A percentile compares a stretch with the other conserved stretches of the same genome.
phyloP scores from a whole-genome alignment of 2,113 vertebrate species.

The Lathamus discolor region DNA sequence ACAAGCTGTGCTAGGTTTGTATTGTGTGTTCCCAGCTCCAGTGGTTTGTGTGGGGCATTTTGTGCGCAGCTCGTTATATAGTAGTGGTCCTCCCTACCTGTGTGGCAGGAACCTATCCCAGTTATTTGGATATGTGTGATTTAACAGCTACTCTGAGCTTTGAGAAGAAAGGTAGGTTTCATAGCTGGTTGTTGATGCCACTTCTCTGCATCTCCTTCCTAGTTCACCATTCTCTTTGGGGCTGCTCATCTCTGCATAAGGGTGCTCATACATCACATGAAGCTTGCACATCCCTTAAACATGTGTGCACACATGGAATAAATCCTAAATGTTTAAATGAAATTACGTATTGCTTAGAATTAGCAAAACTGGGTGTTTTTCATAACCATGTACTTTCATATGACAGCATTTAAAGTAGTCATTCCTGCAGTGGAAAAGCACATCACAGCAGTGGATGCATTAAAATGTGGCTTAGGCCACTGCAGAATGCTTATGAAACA shows the following conservation, averaged over 20 bases:
- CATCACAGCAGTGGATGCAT: not conserved
- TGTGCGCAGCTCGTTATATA: rapidly evolving
- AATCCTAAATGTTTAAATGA: not conserved
- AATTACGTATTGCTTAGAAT: not conserved
- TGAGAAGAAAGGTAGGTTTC: not conserved
- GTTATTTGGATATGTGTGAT: rapidly evolving
- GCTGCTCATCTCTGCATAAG: not conserved
- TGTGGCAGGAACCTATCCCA: not conserved
- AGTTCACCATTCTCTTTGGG: not conserved
- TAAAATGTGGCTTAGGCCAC: not conserved
- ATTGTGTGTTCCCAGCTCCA: not conserved
- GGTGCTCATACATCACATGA: rapidly evolving
- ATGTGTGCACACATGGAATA: not conserved
- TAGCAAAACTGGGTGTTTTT: not conserved
- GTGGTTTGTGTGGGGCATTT: rapidly evolving
- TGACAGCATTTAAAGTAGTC: not conserved
- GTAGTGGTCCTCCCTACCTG: not conserved
- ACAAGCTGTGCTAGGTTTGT: rapidly evolving
- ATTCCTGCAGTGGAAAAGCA: not conserved
- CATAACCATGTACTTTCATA: not conserved
- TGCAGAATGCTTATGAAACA: not conserved
- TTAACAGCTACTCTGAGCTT: not conserved
- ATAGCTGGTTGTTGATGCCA: not conserved
- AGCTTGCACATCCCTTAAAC: not conserved
- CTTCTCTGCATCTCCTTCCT: rapidly evolving